phyloP scores from a whole-genome alignment of 2,797 vertebrate species.

The Pantherophis vulpinus region DNA sequence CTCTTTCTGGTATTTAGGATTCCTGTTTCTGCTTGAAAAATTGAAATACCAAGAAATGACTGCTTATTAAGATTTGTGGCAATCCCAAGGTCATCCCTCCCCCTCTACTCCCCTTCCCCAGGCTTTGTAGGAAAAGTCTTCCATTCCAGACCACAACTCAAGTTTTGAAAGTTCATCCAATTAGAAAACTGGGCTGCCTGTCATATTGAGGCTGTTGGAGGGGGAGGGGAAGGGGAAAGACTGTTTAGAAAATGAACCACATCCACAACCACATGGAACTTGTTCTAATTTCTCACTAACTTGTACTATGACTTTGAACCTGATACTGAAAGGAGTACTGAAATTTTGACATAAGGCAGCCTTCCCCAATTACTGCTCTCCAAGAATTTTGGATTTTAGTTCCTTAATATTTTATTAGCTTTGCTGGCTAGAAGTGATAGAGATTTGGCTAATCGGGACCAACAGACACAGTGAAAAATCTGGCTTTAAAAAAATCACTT shows the following conservation, averaged over 20 bases:
- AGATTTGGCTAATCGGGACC: neutral
- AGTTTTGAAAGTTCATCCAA: neutral
- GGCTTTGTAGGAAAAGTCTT: neutral
- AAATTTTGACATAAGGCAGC: neutral
- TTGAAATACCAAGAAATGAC: neutral
- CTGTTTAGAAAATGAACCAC: neutral
- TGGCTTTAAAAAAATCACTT: neutral
- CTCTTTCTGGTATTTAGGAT: rapidly evolving
- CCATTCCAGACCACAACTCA: neutral
- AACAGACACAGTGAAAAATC: neutral
- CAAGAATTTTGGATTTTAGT: neutral
- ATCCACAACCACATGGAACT: neutral
- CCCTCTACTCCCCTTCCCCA: neutral
- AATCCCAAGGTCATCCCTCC: neutral
- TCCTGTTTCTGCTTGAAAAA: constrained; percentile 17
- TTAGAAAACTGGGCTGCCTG: neutral
- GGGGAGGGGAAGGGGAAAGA: neutral
- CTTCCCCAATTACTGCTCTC: neutral
- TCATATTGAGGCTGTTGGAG: neutral
- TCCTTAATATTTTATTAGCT: neutral
- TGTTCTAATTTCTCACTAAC: neutral
- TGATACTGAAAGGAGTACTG: neutral
- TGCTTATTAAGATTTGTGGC: neutral
- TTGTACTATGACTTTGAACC: neutral
- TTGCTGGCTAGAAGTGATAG: neutral